Evolutionary conservation across 1,140 invertebrate species (phyloP).

Genomic region (Megathymus violae): DNA sequence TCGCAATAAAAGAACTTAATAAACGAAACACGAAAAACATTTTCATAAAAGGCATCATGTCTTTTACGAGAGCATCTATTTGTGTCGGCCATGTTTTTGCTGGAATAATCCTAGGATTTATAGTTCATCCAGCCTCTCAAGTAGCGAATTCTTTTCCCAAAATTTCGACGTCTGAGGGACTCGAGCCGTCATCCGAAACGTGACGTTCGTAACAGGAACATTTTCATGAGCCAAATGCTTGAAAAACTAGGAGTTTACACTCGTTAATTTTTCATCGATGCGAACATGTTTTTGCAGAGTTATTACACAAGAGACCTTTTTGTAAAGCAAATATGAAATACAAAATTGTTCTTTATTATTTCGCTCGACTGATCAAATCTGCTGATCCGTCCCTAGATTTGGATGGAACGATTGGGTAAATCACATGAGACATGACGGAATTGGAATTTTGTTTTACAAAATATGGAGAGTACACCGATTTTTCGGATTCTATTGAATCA

Average conservation of each 20-base stretch:
- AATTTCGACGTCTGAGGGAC: neutral
- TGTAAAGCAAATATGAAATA: constrained; percentile 20
- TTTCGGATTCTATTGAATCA: neutral
- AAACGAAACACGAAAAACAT: constrained; percentile 24
- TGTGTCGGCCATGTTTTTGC: neutral
- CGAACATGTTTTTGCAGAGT: no score
- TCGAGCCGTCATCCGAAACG: constrained; percentile 1
- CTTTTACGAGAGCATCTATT: constrained; percentile 15
- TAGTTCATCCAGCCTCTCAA: neutral
- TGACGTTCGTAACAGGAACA: neutral
- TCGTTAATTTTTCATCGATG: constrained; percentile 5
- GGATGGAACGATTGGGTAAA: constrained; percentile 11
- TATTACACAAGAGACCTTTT: no score
- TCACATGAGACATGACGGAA: constrained; percentile 23
- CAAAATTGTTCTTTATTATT: constrained; percentile 22
- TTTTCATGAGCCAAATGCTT: constrained; percentile 6
- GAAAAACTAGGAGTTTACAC: neutral
- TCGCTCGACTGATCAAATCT: constrained; percentile 21
- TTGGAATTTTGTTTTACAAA: constrained; percentile 21
- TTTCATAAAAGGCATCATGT: constrained; percentile 28
- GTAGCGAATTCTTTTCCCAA: neutral
- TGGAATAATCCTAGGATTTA: constrained; percentile 2
- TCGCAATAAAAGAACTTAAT: constrained; percentile 20
- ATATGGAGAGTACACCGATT: neutral
- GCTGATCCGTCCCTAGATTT: constrained; percentile 25